Evolutionary conservation across 2,888 invertebrate species (phyloP), one percentile per base, ranked within the genome.

Genomic region (Netelia inedita): DNA sequence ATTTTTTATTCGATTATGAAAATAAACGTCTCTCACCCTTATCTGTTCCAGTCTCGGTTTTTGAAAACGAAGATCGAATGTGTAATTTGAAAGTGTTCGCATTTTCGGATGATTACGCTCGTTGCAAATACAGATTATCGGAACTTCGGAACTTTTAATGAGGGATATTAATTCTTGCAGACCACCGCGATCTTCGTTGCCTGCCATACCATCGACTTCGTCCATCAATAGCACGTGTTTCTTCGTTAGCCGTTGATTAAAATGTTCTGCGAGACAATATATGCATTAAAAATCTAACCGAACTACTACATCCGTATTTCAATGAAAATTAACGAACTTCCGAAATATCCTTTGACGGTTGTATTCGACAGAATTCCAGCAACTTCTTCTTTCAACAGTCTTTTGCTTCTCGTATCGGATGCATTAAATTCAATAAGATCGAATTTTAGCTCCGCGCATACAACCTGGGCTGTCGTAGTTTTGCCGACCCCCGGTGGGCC

Each of bases 131-230:
- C 99, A 99, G 89, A 99, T 97, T 75, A 99, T 96, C 0, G 99
- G 99, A 80, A 98, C 95, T 19, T 96, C 97, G 0, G 98, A 95
- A 0, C 95, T 95, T 94, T 99, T 99, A 86, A 99, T 99, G 21
- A 99, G 95, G 10, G 95, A 94, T 82, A 99, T 98, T 63, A 99
- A 94, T 94, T 99, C 99, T 94, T 98, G 97, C 72, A 99, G 96
- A 59, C 99, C 99, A 23, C 99, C 99, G 89, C 99, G 96, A 94
- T 99, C 99, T 94, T 99, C 98, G 93, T 99, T 99, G 2, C 99
- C 99, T 0, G 99, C 98, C 99, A 99, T 99, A 9, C 99, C 99
- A 92, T 99, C 99, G 0, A 99, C 99, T 95, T 99, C 99, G 92
- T 99, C 99, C 99, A 99, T 99, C n/a, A 99, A 95, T 8, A 99